phyloP scores from a whole-genome alignment of 1,140 invertebrate species.

The Tachypleus tridentatus region DNA sequence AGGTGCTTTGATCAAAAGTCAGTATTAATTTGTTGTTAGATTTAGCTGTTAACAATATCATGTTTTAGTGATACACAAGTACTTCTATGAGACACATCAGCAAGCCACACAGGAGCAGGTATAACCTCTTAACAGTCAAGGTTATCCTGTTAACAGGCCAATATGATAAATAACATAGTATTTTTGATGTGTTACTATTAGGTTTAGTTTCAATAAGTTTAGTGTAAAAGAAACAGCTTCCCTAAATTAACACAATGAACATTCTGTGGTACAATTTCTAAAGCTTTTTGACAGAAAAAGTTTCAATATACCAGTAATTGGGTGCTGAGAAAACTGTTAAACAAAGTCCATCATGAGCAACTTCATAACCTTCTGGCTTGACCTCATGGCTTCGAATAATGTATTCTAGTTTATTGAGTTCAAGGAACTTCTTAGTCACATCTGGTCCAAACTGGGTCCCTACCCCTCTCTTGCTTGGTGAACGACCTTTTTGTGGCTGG shows the following conservation, averaged over 20 bases:
- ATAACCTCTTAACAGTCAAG: too few relatives aligned
- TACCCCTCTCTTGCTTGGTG: conserved; percentile 91
- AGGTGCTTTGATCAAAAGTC: too few relatives aligned
- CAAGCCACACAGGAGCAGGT: too few relatives aligned
- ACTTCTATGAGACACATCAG: too few relatives aligned
- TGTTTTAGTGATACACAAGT: too few relatives aligned
- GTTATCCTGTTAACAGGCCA: too few relatives aligned
- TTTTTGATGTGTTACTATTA: not conserved
- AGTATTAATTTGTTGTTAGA: too few relatives aligned
- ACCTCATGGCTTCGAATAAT: conserved; percentile 96
- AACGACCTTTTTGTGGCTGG: conserved; percentile 67
- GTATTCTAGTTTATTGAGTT: conserved; percentile 78
- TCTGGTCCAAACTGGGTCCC: conserved; percentile 98
- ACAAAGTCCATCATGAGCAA: conserved; percentile 84
- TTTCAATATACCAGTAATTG: conserved; percentile 82
- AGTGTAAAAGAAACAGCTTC: not conserved
- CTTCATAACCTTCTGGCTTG: conserved; percentile 90
- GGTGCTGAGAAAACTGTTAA: conserved; percentile 96
- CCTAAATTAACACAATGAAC: not conserved
- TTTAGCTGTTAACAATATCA: too few relatives aligned
- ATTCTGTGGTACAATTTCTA: not conserved
- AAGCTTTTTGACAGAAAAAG: not conserved
- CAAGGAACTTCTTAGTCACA: conserved; percentile 76
- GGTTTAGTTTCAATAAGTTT: not conserved
- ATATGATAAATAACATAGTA: too few relatives aligned